phyloP scores from a whole-genome alignment of 1,140 invertebrate species.

The Phymastichus coffea region DNA sequence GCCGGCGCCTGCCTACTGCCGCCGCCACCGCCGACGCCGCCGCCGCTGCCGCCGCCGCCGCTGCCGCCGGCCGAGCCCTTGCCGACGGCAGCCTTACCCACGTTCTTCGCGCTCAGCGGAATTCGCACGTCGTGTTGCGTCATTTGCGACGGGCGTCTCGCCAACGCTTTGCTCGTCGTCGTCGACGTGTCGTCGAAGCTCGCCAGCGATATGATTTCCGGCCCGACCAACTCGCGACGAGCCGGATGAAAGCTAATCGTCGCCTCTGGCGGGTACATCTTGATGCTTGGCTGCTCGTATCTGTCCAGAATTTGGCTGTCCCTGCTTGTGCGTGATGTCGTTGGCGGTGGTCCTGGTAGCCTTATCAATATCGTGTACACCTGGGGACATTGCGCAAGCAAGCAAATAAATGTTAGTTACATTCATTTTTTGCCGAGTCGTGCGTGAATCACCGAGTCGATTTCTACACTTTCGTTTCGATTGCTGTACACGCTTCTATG shows the following conservation, averaged over 20 bases:
- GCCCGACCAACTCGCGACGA: neutral
- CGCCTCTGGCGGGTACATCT: slow-evolving; percentile 65
- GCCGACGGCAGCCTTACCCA: slow-evolving; percentile 39
- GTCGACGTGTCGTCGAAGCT: slow-evolving; percentile 3
- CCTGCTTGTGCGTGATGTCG: slow-evolving; percentile 41
- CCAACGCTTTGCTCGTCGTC: slow-evolving; percentile 14
- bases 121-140: slow-evolving; percentile 71
- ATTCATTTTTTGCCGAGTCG: neutral
- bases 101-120: slow-evolving; percentile 81
- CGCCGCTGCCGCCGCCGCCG: too few species aligned
- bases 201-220: neutral
- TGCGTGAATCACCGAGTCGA: too few species aligned
- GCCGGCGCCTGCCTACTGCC: slow-evolving; percentile 56
- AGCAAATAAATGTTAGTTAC: neutral
- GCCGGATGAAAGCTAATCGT: neutral
- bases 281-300: slow-evolving; percentile 70
- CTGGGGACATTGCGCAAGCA: slow-evolving; percentile 25
- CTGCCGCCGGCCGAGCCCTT: neutral
- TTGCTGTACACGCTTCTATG: too few species aligned
- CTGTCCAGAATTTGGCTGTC: slow-evolving; percentile 57
- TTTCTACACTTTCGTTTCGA: too few species aligned
- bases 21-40: neutral
- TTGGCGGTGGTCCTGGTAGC: slow-evolving; percentile 59
- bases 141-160: slow-evolving; percentile 67
- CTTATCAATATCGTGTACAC: slow-evolving; percentile 92